These are phyloP conservation scores for Orchestia grillus DNA, from an alignment of 1,140 invertebrate genomes.

Conservation along the genomic window DNA sequence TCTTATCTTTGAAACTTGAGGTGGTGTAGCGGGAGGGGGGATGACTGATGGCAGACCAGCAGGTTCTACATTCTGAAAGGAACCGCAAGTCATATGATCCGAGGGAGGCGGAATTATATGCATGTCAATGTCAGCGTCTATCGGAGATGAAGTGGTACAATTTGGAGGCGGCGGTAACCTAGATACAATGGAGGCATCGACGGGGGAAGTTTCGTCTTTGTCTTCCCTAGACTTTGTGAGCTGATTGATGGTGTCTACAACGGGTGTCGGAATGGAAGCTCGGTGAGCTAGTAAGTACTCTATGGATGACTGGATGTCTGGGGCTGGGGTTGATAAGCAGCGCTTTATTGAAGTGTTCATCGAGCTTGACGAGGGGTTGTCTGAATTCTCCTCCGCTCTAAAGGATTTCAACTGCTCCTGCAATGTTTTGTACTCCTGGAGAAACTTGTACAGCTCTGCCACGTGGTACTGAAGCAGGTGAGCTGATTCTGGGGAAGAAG, in stretches of 20 bases:
- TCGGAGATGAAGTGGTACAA: conserved; percentile 2
- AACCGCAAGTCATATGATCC: neutral
- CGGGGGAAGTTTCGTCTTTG: conserved; percentile 17
- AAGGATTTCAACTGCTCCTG: conserved; percentile 18
- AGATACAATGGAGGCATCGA: conserved; percentile 31
- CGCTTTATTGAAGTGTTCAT: neutral
- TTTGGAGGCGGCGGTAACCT: conserved; percentile 26
- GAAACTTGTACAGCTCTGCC: conserved; percentile 18
- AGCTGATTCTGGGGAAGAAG: neutral
- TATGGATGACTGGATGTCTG: conserved; percentile 35
- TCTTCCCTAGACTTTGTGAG: neutral
- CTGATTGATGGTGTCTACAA: conserved; percentile 46
- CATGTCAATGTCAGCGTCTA: conserved; percentile 38
- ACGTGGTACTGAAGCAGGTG: conserved; percentile 36
- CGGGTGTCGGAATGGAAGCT: conserved; percentile 30
- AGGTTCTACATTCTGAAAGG: neutral
- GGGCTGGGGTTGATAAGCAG: conserved; percentile 20
- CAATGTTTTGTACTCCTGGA: conserved; percentile 25
- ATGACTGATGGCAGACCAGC: neutral
- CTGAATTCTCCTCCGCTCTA: conserved; percentile 10
- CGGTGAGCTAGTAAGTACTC: conserved; percentile 30
- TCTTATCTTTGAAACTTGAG: neutral
- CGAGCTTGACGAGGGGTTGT: neutral
- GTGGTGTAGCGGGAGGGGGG: neutral
- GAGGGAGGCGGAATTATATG: conserved; percentile 31